Conservation (phyloP, 2,888 invertebrate genomes). For the Willowsia nigromaculata region DNA sequence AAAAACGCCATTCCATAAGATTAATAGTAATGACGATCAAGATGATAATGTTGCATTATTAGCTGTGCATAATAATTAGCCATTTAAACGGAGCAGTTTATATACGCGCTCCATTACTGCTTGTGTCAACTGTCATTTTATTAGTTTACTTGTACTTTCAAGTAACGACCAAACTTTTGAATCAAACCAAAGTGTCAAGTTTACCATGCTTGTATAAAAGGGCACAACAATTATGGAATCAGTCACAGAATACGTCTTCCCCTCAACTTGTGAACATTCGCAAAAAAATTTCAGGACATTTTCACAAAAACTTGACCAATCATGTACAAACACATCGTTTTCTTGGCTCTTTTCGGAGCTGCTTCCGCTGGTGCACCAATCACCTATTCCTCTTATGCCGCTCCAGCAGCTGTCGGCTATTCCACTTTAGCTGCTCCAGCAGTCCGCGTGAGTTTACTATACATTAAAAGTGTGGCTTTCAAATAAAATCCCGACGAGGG, state of each 20-base stretch:
- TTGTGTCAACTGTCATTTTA: slow-evolving; percentile 19
- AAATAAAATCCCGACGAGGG: background rate
- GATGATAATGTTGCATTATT: background rate
- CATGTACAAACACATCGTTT: slow-evolving; percentile 48
- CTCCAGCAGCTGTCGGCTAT: slow-evolving; percentile 37
- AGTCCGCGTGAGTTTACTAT: slow-evolving; percentile 20
- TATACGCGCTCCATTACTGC: background rate
- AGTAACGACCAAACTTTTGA: no score
- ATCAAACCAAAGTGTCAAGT: no score
- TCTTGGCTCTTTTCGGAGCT: slow-evolving; percentile 68
- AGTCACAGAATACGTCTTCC: slow-evolving; percentile 19
- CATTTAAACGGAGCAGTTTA: slow-evolving; percentile 20
- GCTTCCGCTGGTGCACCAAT: slow-evolving; percentile 45
- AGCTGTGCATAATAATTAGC: slow-evolving; percentile 12
- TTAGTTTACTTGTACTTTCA: background rate
- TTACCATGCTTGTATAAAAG: slow-evolving; percentile 60
- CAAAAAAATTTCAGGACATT: background rate
- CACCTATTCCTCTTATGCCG: background rate
- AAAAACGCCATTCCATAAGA: background rate
- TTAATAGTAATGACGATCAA: background rate
- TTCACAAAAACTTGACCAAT: background rate
- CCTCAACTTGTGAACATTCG: slow-evolving; percentile 5
- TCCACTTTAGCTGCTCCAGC: slow-evolving; percentile 41
- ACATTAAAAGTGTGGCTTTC: background rate
- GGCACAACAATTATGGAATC: slow-evolving; percentile 16